Evolutionary conservation across 1,140 invertebrate species (phyloP).

Genomic region (Brachionus koreanus): DNA sequence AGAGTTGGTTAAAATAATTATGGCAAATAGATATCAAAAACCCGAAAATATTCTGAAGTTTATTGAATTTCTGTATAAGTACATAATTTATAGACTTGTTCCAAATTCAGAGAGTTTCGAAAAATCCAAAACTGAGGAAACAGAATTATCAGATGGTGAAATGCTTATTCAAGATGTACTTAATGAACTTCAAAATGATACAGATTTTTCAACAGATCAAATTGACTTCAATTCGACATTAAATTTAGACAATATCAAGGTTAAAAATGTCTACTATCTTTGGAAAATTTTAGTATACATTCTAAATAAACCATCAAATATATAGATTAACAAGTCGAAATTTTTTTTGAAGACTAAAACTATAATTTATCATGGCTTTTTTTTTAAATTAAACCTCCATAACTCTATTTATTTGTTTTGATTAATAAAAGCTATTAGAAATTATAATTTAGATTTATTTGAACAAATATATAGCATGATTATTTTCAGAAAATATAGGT

Average conservation of each 20-base stretch:
- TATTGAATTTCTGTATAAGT: background rate
- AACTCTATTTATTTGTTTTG: too few relatives aligned
- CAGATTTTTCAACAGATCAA: background rate
- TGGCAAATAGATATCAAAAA: background rate
- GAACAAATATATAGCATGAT: too few relatives aligned
- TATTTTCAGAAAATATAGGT: too few relatives aligned
- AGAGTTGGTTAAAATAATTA: background rate
- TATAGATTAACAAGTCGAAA: background rate
- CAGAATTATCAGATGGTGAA: background rate
- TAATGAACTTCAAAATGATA: background rate
- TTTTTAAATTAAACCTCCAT: too few relatives aligned
- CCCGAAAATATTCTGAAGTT: background rate
- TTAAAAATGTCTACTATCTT: slow-evolving; percentile 20
- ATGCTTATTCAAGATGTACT: background rate
- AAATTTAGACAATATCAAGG: background rate
- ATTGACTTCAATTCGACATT: background rate
- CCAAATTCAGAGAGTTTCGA: background rate
- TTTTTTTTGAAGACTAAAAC: too few relatives aligned
- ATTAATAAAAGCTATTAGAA: too few relatives aligned
- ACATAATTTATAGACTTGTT: background rate
- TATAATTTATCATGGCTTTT: too few relatives aligned
- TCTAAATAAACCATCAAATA: background rate
- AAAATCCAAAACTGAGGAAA: background rate
- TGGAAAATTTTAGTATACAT: background rate
- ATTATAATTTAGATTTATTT: too few relatives aligned